Conservation (phyloP, 2,113 vertebrate genomes). For the cattle (Bos taurus) region ARS-UCD2.0 NC_037333.1:104372001-104372500, state of each 20-base stretch:
- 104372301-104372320: neutral
- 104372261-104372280: neutral
- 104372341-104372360: neutral
- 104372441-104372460: too few species aligned
- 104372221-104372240: neutral
- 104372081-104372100: neutral
- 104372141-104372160: neutral
- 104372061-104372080: neutral
- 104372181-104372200: neutral
- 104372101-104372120: neutral
- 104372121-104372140: neutral
- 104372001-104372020: too few species aligned
- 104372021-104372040: too few species aligned
- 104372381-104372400: too few species aligned
- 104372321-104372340: neutral
- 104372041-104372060: neutral
- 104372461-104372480: too few species aligned
- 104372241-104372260: neutral
- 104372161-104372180: neutral
- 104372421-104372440: too few species aligned
- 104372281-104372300: neutral
- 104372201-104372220: neutral
- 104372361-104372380: neutral
- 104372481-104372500: too few species aligned
- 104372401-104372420: too few species aligned